Evolutionary conservation across 2,113 vertebrate genomes (phyloP).

Genomic region (Pelusios castaneus): DNA sequence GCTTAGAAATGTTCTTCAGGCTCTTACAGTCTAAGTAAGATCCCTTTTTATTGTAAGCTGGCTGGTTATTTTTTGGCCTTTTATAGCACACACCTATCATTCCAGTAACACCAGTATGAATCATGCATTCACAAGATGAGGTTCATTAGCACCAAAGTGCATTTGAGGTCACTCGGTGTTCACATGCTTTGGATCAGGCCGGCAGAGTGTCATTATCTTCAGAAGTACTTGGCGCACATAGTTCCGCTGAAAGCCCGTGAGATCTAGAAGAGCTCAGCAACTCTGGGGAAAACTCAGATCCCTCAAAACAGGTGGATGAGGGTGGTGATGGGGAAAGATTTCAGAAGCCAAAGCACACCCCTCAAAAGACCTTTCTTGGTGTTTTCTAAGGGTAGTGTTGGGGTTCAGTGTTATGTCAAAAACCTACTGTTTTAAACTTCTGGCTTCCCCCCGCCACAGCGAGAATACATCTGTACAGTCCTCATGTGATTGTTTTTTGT

Average conservation of each 20-base stretch:
- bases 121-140: background rate
- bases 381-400: background rate
- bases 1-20: background rate
- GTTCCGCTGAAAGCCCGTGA: background rate
- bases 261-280: background rate
- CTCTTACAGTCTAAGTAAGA: accelerated
- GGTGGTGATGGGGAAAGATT: too few species aligned
- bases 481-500: background rate
- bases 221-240: background rate
- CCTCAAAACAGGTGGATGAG: too few species aligned
- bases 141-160: too few species aligned
- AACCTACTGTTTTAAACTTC: background rate
- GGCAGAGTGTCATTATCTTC: background rate
- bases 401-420: background rate
- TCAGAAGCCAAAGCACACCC: background rate
- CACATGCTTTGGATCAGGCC: background rate
- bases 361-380: background rate
- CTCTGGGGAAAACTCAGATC: too few species aligned
- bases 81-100: too few species aligned
- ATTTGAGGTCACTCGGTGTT: background rate
- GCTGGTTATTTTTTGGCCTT: background rate
- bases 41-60: background rate
- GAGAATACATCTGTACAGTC: background rate
- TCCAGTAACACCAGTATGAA: background rate
- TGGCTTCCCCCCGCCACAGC: background rate